Base-by-base conservation (phyloP, 2,888 invertebrate species). In the Xanthia togata region DNA sequence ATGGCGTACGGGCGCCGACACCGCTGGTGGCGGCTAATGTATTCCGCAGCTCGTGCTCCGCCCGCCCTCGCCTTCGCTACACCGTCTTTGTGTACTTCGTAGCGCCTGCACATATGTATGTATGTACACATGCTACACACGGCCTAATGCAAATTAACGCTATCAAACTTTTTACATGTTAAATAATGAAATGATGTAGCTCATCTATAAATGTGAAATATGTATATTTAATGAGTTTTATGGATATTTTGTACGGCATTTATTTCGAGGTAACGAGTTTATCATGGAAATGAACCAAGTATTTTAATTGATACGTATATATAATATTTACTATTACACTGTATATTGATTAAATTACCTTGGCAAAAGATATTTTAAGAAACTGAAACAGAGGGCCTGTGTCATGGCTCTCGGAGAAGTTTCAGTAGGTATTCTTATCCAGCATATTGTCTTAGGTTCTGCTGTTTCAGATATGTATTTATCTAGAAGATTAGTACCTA, bases 11-110 rank as follows among this genome's bases (percentile, higher is more conserved):
- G 91, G 93, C 94, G 94, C 93, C 94, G 92, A 93, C 93, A 93
- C 94, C 90, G 92, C 89, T 89, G 91, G 93, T 93, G 94, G 93
- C 90, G 92, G 93, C 92, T 96, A 96, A 96, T 96, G 93, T 96
- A 96, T 96, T 95, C 96, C 92, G 89, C 92, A 91, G 93, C 93
- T 92, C 92, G 92, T 91, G 92, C 92, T 92, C 93, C 94, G 91
- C 93, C 95, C 94, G 92, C 93, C 95, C 94, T 93, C 93, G 88
- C 91, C 93, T 91, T 90, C 88, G 85, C 90, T 91, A 87, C 90
- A 89, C 87, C 89, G 91, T 92, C 93, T 94, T 94, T 94, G 93
- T 93, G 89, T 89, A 83, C 80, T 77, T 74, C 82, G 87, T 82
- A 82, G 78, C 78, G 69, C 76, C 80, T 79, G 76, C 79, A 75